Evolutionary conservation across 2,888 invertebrate species (phyloP), one percentile per base, ranked within the genome.

Genomic region (Eupelmus urozonus): DNA sequence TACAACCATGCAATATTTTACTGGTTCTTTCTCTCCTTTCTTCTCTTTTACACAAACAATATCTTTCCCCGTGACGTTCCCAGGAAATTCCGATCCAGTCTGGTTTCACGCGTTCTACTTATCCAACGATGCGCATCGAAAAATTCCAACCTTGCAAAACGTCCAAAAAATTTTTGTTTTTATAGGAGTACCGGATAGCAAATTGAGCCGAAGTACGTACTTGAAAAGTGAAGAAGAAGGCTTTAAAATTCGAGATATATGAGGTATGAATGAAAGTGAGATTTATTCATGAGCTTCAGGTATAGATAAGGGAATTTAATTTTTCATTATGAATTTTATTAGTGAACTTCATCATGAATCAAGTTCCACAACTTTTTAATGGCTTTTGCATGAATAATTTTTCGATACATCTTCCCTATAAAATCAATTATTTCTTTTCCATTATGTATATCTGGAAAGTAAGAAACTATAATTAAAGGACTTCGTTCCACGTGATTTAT

Each of bases 61-160:
- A 34, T 34, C 9, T 34, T 9, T 34, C 34, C 9, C 9, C 34
- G n/a, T n/a, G n/a, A n/a, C n/a, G n/a, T n/a, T 34, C 9, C 9
- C 34, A 9, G 34, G 9, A 34, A 34, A 5, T 34, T 34, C 34
- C 9, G 55, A 66, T 25, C 49, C 23, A 25, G 80, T 63, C 63
- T 53, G 79, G 77, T 74, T 82, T n/a, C 27, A 34, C 23, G 53
- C 49, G 75, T 53, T 62, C 67, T 53, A 75, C 62, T 69, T 75
- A 62, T 27, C 53, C 75, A 69, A 18, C 69, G 75, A 75, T 60
- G 67, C 60, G 60, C 45, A 23, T 42, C 42, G 29, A 5, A 51
- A 27, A 53, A 29, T 11, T n/a, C 53, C 57, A 34, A 60, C 34
- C 60, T 40, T 34, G 57, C 25, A n/a, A 13, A 7, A 40, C 23